Evolutionary conservation across 2,888 invertebrate species (phyloP), one percentile per base, ranked within the genome.

Genomic region (Limnephilus rhombicus): DNA sequence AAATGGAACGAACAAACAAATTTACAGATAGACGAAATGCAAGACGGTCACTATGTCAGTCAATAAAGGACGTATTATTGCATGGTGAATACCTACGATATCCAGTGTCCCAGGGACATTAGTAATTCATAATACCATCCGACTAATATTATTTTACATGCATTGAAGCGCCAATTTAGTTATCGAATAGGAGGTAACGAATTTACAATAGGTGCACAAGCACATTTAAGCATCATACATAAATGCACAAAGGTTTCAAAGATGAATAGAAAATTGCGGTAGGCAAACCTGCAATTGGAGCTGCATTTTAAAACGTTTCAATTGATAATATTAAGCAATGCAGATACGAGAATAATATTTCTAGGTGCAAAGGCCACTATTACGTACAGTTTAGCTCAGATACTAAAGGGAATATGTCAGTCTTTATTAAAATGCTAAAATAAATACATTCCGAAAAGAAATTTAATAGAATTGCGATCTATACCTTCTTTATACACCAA

Each of bases 181-280:
- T 68, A 68, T 24, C 24, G 3, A 68, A 24, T 68, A 2, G 68
- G 0, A 24, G 24, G 68, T 68, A 68, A 68, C 68, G 68, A 68
- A 68, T 68, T 24, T 68, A 68, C 68, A 68, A 68, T 68, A 24
- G 68, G 68, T 68, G 68, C 24, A 68, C 31, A 31, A 31, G 31
- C 31, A 31, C 31, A 31, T 31, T 31, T 31, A 31, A 1, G 31
- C 31, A 68, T 68, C 68, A n/a, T 9, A 53, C 15, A 18, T 53
- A 68, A 68, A 68, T 68, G 68, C n/a, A 68, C 68, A 68, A 68
- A 68, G 68, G 68, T 68, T 68, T 68, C 68, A 68, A 68, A 68
- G 24, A n/a, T 68, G 68, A 68, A 68, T 68, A 68, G 24, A 68
- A 68, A 68, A 68, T 68, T 68, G 68, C 68, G 24, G 24, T 68